Percentiles rank a stretch among this genome's conserved stretches.
These are phyloP conservation scores for Oxystoma pomonae DNA, from an alignment of 2,888 invertebrate species.

Conservation along the genomic window DNA sequence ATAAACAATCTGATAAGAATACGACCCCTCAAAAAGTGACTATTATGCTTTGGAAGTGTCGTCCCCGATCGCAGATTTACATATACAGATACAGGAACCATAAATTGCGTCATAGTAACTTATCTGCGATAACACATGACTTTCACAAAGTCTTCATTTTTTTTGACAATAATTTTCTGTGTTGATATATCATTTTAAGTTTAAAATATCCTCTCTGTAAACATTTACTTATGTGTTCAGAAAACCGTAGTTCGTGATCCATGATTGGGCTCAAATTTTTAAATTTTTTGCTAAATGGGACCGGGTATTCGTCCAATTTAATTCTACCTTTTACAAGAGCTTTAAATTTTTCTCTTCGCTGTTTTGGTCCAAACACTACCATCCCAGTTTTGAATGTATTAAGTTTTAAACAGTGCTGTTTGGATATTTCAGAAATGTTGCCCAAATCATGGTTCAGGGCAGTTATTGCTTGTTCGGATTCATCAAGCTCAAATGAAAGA, in stretches of 20 bases:
- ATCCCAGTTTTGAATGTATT: neutral
- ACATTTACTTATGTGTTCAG: neutral
- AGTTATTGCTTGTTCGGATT: neutral
- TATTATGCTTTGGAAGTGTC: too few species aligned
- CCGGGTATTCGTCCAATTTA: neutral
- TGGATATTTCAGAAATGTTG: neutral
- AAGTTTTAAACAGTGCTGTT: neutral
- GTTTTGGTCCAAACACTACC: neutral
- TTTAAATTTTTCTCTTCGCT: neutral
- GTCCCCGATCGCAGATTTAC: too few species aligned
- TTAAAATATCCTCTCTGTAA: neutral
- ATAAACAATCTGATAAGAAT: too few species aligned
- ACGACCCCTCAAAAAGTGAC: too few species aligned
- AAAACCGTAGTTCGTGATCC: neutral
- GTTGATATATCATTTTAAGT: neutral
- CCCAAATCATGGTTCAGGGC: neutral
- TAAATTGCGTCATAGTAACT: neutral
- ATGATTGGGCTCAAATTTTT: neutral
- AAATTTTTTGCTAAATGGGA: neutral
- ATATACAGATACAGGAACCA: too few species aligned
- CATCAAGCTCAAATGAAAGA: conserved; percentile 1
- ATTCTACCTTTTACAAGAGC: neutral
- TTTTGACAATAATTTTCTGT: neutral
- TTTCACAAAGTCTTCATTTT: neutral
- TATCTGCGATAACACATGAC: neutral